A percentile compares a stretch with the other conserved stretches of the same genome.
phyloP scores from a whole-genome alignment of 2,113 vertebrate species.

The Leiothrix lutea region DNA sequence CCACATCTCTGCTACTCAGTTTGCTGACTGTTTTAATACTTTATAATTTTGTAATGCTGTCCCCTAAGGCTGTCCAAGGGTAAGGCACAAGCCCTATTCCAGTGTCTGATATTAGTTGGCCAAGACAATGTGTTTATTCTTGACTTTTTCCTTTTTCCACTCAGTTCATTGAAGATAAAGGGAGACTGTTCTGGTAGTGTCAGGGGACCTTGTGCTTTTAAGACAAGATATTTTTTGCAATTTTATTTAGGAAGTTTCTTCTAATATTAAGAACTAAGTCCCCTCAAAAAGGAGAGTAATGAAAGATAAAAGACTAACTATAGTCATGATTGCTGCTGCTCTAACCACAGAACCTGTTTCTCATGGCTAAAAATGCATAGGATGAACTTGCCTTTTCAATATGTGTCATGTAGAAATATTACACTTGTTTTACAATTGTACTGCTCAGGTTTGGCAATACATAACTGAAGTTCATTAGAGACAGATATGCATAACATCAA shows the following conservation, averaged over 20 bases:
- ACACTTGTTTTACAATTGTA: not conserved
- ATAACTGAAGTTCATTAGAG: not conserved
- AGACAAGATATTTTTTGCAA: not conserved
- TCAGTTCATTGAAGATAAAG: not conserved
- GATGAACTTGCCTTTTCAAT: not conserved
- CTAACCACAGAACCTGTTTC: not conserved
- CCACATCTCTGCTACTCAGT: conserved; percentile 11
- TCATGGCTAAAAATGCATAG: not conserved
- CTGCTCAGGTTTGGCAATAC: not conserved
- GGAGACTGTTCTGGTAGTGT: not conserved
- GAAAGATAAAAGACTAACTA: not conserved
- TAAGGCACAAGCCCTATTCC: not conserved
- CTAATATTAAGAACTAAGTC: not conserved
- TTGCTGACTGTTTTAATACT: conserved; percentile 42
- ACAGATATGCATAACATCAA: not conserved
- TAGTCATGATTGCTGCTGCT: not conserved
- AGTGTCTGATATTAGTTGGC: not conserved
- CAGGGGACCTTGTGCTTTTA: not conserved
- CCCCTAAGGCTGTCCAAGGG: not conserved
- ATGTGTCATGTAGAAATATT: not conserved
- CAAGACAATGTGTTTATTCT: conserved; percentile 18
- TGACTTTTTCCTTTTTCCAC: not conserved
- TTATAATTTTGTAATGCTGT: conserved; percentile 27
- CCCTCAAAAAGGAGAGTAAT: not conserved
- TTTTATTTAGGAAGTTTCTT: not conserved